These are phyloP conservation scores for Tetranychus piercei DNA, from an alignment of 2,888 invertebrate species.

Conservation along the genomic window DNA sequence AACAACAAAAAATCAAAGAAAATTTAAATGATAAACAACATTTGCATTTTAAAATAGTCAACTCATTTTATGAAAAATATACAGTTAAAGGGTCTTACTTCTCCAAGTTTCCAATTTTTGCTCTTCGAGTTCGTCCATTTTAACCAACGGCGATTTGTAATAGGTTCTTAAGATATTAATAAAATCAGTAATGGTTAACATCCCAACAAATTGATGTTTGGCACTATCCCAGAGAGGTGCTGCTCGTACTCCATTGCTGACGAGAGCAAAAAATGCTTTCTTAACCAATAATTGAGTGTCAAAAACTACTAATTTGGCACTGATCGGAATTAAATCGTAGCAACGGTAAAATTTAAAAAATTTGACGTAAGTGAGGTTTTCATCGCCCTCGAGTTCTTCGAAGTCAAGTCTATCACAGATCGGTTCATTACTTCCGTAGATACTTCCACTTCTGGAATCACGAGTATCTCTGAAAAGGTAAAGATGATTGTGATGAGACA, in stretches of 20 bases:
- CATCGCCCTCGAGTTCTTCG: conserved; percentile 55
- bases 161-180: conserved; percentile 95
- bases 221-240: conserved; percentile 92
- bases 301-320: conserved; percentile 96
- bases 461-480: conserved; percentile 9
- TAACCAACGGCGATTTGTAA: conserved; percentile 69
- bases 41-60: no score
- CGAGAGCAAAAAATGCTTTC: conserved; percentile 96
- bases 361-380: conserved; percentile 89
- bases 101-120: conserved; percentile 92
- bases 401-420: conserved; percentile 28
- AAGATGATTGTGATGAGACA: conserved; percentile 9
- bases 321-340: conserved; percentile 97
- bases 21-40: no score
- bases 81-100: conserved; percentile 37
- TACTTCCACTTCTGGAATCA: conserved; percentile 12
- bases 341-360: conserved; percentile 99
- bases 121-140: conserved; percentile 91
- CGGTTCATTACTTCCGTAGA: conserved; percentile 21
- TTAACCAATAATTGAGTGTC: conserved; percentile 75
- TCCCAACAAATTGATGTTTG: conserved; percentile 75
- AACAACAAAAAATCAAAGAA: no score
- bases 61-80: no score
- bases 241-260: conserved; percentile 93
- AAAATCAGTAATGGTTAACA: conserved; percentile 98